Conservation (phyloP, 2,113 vertebrate genomes). For the Muntiacus muntjak region DNA sequence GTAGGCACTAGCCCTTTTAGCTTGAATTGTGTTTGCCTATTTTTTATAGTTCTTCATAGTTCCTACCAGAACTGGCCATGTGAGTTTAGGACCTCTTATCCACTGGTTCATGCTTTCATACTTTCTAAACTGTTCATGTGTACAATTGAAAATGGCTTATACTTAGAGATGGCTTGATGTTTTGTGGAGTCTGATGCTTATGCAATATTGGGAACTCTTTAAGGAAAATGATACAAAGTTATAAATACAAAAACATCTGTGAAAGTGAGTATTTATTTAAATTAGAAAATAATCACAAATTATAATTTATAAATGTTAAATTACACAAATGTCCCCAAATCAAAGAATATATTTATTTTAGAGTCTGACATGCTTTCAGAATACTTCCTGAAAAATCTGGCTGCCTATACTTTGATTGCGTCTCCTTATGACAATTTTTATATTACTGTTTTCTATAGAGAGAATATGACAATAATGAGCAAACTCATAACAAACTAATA, state of each 20-base stretch:
- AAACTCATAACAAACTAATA: neutral
- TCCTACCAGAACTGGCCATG: neutral
- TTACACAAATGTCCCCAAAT: neutral
- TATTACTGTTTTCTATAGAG: neutral
- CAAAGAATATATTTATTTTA: neutral
- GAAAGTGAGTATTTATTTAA: neutral
- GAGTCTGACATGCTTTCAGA: neutral
- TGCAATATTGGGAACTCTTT: neutral
- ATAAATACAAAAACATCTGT: neutral
- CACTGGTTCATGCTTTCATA: neutral
- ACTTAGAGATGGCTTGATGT: too few relatives aligned
- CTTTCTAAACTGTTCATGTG: neutral
- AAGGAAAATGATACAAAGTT: neutral
- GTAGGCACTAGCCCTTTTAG: neutral
- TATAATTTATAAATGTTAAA: neutral
- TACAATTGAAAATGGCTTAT: neutral
- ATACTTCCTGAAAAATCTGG: neutral
- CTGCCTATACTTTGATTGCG: neutral
- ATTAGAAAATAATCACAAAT: neutral
- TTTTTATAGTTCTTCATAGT: neutral
- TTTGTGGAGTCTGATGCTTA: neutral
- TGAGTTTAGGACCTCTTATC: neutral
- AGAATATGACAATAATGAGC: neutral
- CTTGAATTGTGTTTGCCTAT: fast-evolving
- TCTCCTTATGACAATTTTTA: neutral